Base-by-base conservation (phyloP, 2,797 vertebrate genomes). In the Sphenodon punctatus region DNA sequence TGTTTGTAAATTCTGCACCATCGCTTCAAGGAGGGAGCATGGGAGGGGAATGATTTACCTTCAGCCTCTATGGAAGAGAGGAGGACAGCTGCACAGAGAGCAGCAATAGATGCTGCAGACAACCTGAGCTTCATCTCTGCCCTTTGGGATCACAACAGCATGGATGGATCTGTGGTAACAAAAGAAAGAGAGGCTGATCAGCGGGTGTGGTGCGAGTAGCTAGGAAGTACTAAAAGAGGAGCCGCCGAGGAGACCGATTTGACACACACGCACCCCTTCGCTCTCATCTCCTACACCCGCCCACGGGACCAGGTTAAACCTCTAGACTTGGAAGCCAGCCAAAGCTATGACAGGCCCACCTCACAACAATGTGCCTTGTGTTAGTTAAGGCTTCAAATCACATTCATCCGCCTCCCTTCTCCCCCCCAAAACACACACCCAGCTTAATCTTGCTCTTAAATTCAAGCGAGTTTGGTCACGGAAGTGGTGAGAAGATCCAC, bases 91-190 rank as follows among this genome's bases (percentile, higher is more conserved):
- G 95, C 95, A 88, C 97, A 96, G 76, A 97, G 85, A 90, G 95
- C 96, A 85, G 96, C 95, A 27, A 95, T 93, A 25, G 94, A 95
- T 90, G 90, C 96, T 90, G 95, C 88, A 91, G 88, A 96, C 92
- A 99, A 95, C 89, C 96, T 94, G 91, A 93, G 97, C 97, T 96
- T 97, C 98, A 98, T 99, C 93, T 94, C 95, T 92, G 93, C 84
- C 70, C 90, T 91, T 94, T 86, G 87, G 78, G 89, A 92, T 94
- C 97, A 98, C 95, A 95, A 95, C 96, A 94, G 70, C 97, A 97
- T 97, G 96, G 96, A 97, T 95, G 94, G 91, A 96, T 95, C 98
- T 99, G 95, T 65, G 86, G 90, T 86, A 72, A 91, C 66, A 90
- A 87, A 67, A 87, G 27, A 22, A 66, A 32, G 67, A 76, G 59